Percentiles rank a stretch among this genome's conserved stretches.
Conservation (phyloP, 2,888 invertebrate species). For the Achlya flavicornis region DNA sequence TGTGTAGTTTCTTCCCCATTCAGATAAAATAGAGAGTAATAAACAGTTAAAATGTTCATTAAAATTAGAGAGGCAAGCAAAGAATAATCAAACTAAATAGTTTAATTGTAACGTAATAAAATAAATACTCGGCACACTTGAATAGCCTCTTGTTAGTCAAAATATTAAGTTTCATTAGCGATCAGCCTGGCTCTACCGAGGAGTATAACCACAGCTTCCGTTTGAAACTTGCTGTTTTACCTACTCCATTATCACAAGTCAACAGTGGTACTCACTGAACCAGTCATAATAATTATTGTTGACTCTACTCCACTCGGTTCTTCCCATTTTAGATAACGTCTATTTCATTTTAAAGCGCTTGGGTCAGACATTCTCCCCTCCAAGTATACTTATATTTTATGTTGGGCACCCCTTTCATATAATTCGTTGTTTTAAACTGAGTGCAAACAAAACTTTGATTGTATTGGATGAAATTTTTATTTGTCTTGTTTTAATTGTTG, state of each 20-base stretch:
- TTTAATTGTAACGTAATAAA: slow-evolving; percentile 10
- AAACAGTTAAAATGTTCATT: neutral
- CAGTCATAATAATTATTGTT: slow-evolving; percentile 28
- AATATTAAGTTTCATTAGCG: slow-evolving; percentile 27
- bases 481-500: neutral
- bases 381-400: slow-evolving; percentile 27
- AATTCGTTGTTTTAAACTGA: slow-evolving; percentile 18
- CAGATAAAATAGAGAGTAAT: too few relatives aligned
- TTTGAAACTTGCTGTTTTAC: slow-evolving; percentile 25
- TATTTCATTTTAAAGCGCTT: slow-evolving; percentile 20
- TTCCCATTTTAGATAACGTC: slow-evolving; percentile 22
- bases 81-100: neutral
- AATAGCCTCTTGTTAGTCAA: slow-evolving; percentile 8
- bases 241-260: slow-evolving; percentile 30
- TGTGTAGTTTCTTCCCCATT: too few relatives aligned
- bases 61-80: neutral
- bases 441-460: slow-evolving; percentile 3
- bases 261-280: slow-evolving; percentile 29
- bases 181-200: neutral
- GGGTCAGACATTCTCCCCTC: slow-evolving; percentile 24
- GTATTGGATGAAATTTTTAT: neutral
- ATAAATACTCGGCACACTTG: slow-evolving; percentile 9
- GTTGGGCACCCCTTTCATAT: slow-evolving; percentile 24
- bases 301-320: slow-evolving; percentile 16
- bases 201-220: slow-evolving; percentile 19